Conservation (phyloP, 2,888 invertebrate species). For the Sarcophaga variegata region DNA sequence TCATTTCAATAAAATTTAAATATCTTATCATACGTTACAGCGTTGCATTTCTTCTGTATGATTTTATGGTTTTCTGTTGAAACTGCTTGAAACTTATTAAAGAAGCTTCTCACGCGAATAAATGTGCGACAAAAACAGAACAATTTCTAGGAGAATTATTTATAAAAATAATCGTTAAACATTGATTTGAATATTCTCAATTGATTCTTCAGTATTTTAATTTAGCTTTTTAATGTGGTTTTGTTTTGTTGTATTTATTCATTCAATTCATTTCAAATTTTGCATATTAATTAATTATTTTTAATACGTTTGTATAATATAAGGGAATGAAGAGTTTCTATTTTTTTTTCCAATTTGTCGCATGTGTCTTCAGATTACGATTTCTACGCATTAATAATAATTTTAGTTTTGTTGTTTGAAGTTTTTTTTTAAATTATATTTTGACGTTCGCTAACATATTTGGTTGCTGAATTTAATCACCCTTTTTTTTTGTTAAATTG, state of each 20-base stretch:
- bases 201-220: background rate
- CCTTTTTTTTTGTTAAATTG: background rate
- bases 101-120: too few species aligned
- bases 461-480: slow-evolving; percentile 1
- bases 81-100: too few species aligned
- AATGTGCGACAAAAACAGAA: too few species aligned
- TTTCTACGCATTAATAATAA: slow-evolving; percentile 39
- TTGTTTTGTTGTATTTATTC: background rate
- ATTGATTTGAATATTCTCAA: background rate
- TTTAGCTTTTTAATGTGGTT: background rate
- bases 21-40: too few species aligned
- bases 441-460: background rate
- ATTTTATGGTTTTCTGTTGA: too few species aligned
- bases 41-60: too few species aligned
- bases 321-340: slow-evolving; percentile 16
- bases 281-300: slow-evolving; percentile 35
- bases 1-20: too few species aligned
- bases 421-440: background rate
- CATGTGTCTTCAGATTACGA: background rate
- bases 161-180: too few species aligned
- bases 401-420: background rate
- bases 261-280: background rate
- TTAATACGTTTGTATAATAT: background rate
- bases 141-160: too few species aligned
- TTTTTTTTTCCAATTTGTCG: background rate